Evolutionary conservation across 2,888 invertebrate genomes (phyloP), one percentile per base, ranked within the genome.

Genomic region (Neocrepidodera transversa): DNA sequence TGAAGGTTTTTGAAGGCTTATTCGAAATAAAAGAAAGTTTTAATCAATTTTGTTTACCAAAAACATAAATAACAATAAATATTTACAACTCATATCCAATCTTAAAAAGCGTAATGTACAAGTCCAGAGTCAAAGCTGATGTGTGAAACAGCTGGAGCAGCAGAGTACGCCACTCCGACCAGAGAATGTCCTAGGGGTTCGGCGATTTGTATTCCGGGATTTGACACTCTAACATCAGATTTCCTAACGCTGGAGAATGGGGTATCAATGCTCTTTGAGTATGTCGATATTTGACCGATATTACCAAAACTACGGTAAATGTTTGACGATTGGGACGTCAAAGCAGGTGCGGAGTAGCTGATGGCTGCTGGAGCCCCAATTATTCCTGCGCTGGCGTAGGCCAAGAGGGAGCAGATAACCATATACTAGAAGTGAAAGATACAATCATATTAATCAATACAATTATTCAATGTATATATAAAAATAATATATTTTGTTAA

Each of bases 211-310:
- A 82, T 62, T 13, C 86, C 86, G 10, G 86, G 87, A 78, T 87
- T 89, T 79, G 85, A 86, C 16, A 89, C 86, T n/a, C 89, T 85
- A 23, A 88, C 85, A 72, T 89, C 88, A 17, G 87, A 81, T 73
- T 89, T 89, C 72, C 87, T 85, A 40, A 87, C 87, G 74, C 87
- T 88, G 48, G 88, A 88, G 82, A 85, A 89, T 6, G 90, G 89
- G 1, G 89, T 89, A 76, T 87, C 87, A 68, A 89, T 84, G 62
- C 87, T 84, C 76, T 89, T 90, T 13, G 85, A 82, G 78, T 86
- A 87, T 45, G 88, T 87, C 11, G 89, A 87, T 58, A 87, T 82
- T 82, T 86, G 86, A 63, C 88, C 88, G 64, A 89, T 80, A 75
- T 89, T 89, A 66, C 87, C 89, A 60, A 83, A 86, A 43, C 84